Conservation (phyloP, 2,888 invertebrate species). For the Caradrina kadenii region DNA sequence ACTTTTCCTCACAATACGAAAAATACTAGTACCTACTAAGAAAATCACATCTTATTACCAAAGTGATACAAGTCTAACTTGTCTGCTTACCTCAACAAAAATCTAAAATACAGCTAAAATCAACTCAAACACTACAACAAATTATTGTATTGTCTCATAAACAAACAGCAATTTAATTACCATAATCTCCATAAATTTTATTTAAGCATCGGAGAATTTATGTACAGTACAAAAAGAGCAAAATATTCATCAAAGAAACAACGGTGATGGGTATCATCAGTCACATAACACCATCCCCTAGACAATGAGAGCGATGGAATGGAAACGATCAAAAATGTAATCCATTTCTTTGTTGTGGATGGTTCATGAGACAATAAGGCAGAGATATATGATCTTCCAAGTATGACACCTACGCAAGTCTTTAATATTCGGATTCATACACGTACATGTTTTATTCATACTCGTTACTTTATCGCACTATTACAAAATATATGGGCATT, state of each 20-base stretch:
- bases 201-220: slow-evolving; percentile 28
- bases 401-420: slow-evolving; percentile 46
- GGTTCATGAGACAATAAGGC: slow-evolving; percentile 72
- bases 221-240: slow-evolving; percentile 44
- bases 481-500: slow-evolving; percentile 43
- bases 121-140: not conserved
- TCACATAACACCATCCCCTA: slow-evolving; percentile 78
- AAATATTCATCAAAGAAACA: slow-evolving; percentile 72
- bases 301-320: slow-evolving; percentile 79
- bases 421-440: slow-evolving; percentile 43
- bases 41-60: not conserved
- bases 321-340: slow-evolving; percentile 85
- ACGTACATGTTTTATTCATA: slow-evolving; percentile 56
- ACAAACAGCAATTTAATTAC: slow-evolving; percentile 9
- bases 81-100: not conserved
- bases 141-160: not conserved
- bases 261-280: slow-evolving; percentile 74
- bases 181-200: slow-evolving; percentile 15
- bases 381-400: slow-evolving; percentile 64
- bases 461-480: slow-evolving; percentile 38
- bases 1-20: not conserved
- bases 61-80: not conserved
- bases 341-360: slow-evolving; percentile 79
- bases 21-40: not conserved
- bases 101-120: not conserved